These are phyloP conservation scores for Aphyosemion australe DNA, from an alignment of 2,113 vertebrate genomes.

Conservation along the genomic window DNA sequence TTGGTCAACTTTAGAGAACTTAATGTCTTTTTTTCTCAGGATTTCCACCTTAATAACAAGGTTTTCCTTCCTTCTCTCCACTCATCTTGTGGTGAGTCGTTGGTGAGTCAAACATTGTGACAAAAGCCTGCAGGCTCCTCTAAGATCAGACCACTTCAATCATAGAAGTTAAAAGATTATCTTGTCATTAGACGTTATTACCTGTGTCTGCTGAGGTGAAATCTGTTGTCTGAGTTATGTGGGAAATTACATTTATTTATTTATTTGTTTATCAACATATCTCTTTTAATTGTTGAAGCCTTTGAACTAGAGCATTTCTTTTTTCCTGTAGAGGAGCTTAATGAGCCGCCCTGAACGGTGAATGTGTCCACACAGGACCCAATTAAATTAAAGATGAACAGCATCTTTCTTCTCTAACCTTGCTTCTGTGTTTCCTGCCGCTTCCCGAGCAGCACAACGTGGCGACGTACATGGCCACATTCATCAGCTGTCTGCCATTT, in stretches of 20 bases:
- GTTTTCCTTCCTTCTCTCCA: slow-evolving; percentile 13
- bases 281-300: slow-evolving; percentile 59
- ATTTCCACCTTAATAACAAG: slow-evolving; percentile 7
- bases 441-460: background rate
- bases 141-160: slow-evolving; percentile 36
- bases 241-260: slow-evolving; percentile 63
- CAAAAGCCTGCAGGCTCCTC: slow-evolving; percentile 17
- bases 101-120: slow-evolving; percentile 40
- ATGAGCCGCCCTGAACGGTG: slow-evolving; percentile 61
- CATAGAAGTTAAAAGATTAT: slow-evolving; percentile 23
- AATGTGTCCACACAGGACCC: slow-evolving; percentile 61
- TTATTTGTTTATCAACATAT: slow-evolving; percentile 52
- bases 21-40: background rate
- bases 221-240: slow-evolving; percentile 30
- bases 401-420: slow-evolving; percentile 43
- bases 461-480: slow-evolving; percentile 25
- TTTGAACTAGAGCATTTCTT: slow-evolving; percentile 62
- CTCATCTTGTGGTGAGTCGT: slow-evolving; percentile 11
- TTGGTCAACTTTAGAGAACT: too few species aligned
- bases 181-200: slow-evolving; percentile 22
- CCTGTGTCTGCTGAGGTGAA: slow-evolving; percentile 15
- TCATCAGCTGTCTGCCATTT: slow-evolving; percentile 51
- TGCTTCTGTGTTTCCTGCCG: slow-evolving; percentile 8
- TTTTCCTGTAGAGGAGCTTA: slow-evolving; percentile 48
- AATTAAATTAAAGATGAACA: slow-evolving; percentile 61